Evolutionary conservation across 1,140 invertebrate species (phyloP), one percentile per base, ranked within the genome.

Genomic region (Diorhabda sublineata): DNA sequence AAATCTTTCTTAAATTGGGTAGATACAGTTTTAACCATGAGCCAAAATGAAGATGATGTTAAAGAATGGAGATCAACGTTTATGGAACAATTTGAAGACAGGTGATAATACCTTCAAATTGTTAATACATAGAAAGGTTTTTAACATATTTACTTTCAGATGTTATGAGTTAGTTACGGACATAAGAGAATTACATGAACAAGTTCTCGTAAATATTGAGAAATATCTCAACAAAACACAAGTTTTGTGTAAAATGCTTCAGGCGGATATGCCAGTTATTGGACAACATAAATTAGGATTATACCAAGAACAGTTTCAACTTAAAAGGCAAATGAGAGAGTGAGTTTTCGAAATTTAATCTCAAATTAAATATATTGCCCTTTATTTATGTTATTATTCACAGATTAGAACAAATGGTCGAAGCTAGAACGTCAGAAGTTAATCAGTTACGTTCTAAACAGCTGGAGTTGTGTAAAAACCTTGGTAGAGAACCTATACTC

Each of bases 401-500:
- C 42, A 59, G 56, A 56, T 44, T 45, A 43, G 45, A 63, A 65
- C 52, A 42, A 52, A 60, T 43, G 6, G 69, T 76, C 7, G 62
- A 73, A 61, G 63, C 43, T 11, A 71, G 67, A 58, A 68, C 66
- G 52, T 43, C 61, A 47, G 69, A 73, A 66, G 56, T 75, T 8
- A 45, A 70, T 8, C 43, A 65, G 2, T 60, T 77, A 5, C 43
- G 70, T 5, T 64, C 73, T 42, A 73, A 74, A 58, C 67, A 75
- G 43, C 8, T 65, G 4, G 58, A 69, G 42, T 58, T 70, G 9
- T 77, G 79, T 61, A 81, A 84, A 41, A 80, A 80, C 68, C 78
- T 85, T 3, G 82, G 82, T 6, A 80, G 81, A 45, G 80, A 80
- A 61, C 81, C 82, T 9, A 81, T 80, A n/a, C 75, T 81, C 67